Evolutionary conservation across 1,140 invertebrate species (phyloP), one percentile per base, ranked within the genome.

Genomic region (Calephelis virginiensis): DNA sequence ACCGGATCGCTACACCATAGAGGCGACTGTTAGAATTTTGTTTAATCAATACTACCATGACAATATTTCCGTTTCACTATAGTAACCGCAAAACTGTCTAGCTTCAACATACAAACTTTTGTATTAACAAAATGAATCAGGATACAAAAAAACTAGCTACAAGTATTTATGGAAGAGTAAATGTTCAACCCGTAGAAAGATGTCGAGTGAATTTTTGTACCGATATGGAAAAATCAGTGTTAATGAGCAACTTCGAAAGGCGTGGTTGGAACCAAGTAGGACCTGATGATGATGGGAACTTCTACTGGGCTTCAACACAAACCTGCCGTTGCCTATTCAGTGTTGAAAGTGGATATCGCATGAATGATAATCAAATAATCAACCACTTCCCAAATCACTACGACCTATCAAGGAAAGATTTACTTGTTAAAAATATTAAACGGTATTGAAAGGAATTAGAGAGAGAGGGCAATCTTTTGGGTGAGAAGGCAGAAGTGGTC

Each of bases 371-470:
- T 91, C 97, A 98, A 84, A 92, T 97, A 63, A 97, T 97, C 40
- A 98, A 97, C 92, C 97, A 98, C 84, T 98, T 97, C 88, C 96
- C 97, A 0, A 99, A 98, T 92, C 97, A 99, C 88, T 98, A 98
- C 79, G 98, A 99, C 83, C 90, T 99, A 12, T 98, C 97, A 5
- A 92, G 98, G 2, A 99, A 99, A 91, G 98, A 99, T 92, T 91
- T 99, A 17, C 92, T 99, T 66, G 97, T 99, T 5, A 98, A 98
- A 91, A 99, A 99, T 85, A 98, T 99, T 56, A 99, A 99, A 85
- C 91, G 97, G 17, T 99, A 99, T 86, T 90, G 97, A 40, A 96
- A 97, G 80, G 97, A 99, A 80, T 91, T 99, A 63, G 97, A 98
- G 79, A 94, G 96, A 72, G 97, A 98, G 81, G 96, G 97, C 43